Evolutionary conservation across 2,888 invertebrate species (phyloP).

Genomic region (Heliconius ismenius): DNA sequence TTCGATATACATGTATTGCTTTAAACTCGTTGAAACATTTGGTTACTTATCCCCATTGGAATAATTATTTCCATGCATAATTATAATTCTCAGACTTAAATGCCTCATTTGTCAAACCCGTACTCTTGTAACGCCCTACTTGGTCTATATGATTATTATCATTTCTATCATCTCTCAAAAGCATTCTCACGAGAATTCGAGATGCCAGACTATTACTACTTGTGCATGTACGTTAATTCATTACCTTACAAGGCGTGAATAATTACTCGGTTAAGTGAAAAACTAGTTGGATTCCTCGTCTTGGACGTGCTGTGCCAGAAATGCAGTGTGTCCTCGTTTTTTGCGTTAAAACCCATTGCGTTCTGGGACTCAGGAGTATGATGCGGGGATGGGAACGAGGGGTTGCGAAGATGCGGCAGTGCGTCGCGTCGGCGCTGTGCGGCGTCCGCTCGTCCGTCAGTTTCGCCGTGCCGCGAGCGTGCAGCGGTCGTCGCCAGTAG

Average conservation of each 20-base stretch:
- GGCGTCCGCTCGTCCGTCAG: slow-evolving; percentile 60
- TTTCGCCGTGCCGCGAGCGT: slow-evolving; percentile 72
- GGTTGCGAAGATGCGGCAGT: slow-evolving; percentile 62
- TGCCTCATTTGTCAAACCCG: slow-evolving; percentile 27
- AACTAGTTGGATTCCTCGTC: slow-evolving; percentile 64
- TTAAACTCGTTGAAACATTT: slow-evolving; percentile 5
- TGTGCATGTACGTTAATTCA: slow-evolving; percentile 63
- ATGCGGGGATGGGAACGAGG: slow-evolving; percentile 58
- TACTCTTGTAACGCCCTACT: slow-evolving; percentile 36
- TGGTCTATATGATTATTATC: slow-evolving; percentile 44
- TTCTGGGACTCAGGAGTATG: slow-evolving; percentile 46
- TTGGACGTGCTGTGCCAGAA: slow-evolving; percentile 54
- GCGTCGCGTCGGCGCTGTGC: slow-evolving; percentile 48
- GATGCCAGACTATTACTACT: slow-evolving; percentile 54
- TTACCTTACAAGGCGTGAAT: slow-evolving; percentile 73
- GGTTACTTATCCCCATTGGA: neutral
- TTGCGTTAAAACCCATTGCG: slow-evolving; percentile 53
- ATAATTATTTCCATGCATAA: slow-evolving; percentile 2
- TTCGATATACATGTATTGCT: slow-evolving; percentile 27
- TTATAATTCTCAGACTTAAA: neutral
- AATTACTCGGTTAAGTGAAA: slow-evolving; percentile 67
- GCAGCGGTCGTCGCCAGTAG: slow-evolving; percentile 62
- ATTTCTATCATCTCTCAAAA: slow-evolving; percentile 44
- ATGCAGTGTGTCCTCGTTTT: slow-evolving; percentile 53
- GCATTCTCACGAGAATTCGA: slow-evolving; percentile 60